These are phyloP conservation scores for Bradypodion pumilum DNA, from an alignment of 2,797 vertebrate genomes.

Conservation along the genomic window DNA sequence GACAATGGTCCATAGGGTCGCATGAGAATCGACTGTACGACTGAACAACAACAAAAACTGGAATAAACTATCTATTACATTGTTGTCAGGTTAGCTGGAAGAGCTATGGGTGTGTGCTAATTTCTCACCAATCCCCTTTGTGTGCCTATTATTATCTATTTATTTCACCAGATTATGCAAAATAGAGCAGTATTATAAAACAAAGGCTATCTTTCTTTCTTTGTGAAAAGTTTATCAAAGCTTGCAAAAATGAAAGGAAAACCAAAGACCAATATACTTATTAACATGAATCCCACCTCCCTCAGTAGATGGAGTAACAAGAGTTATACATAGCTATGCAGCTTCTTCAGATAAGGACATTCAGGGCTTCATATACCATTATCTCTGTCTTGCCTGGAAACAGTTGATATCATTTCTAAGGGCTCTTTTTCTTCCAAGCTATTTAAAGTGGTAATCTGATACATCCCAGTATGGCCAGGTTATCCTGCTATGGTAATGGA, in stretches of 20 bases:
- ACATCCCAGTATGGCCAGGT: too few species aligned
- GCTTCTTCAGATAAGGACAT: neutral
- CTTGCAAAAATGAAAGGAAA: slow-evolving; percentile 18
- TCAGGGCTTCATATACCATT: neutral
- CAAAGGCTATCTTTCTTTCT: slow-evolving; percentile 54
- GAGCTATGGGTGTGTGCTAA: slow-evolving; percentile 31
- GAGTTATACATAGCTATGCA: neutral
- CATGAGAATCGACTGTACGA: too few species aligned
- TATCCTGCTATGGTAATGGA: too few species aligned
- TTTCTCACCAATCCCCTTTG: slow-evolving; percentile 13
- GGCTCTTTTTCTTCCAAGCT: neutral
- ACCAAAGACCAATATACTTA: neutral
- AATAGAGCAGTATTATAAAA: neutral
- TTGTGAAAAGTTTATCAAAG: slow-evolving; percentile 41
- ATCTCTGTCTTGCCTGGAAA: neutral
- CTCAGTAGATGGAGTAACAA: neutral
- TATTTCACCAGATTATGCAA: slow-evolving; percentile 70
- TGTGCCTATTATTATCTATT: slow-evolving; percentile 42
- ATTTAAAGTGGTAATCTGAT: too few species aligned
- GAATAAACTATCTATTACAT: slow-evolving; percentile 65
- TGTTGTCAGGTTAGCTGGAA: slow-evolving; percentile 68
- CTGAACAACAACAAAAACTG: too few species aligned
- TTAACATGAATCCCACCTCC: neutral
- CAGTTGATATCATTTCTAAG: too few species aligned
- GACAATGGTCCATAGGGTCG: too few species aligned